Percentiles rank a stretch among this genome's conserved stretches.
phyloP scores from a whole-genome alignment of 2,888 invertebrate genomes.

The Crepidodera aurea region DNA sequence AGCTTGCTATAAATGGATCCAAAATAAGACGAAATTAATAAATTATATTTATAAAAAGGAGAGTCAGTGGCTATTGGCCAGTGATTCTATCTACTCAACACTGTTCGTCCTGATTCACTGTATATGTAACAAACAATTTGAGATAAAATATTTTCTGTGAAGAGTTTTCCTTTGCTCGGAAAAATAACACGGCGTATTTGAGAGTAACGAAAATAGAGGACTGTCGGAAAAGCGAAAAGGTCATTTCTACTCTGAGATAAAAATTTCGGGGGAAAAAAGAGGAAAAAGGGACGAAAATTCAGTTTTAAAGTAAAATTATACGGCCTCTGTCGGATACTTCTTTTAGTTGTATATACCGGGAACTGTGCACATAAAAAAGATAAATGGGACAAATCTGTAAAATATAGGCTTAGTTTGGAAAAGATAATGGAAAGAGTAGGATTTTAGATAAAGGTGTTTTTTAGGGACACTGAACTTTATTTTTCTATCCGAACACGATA shows the following conservation, averaged over 20 bases:
- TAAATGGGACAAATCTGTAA: slow-evolving; percentile 3
- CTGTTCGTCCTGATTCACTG: no score
- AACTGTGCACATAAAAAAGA: slow-evolving; percentile 4
- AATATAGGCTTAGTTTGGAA: slow-evolving; percentile 12
- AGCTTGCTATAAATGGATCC: no score
- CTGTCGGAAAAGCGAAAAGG: neutral
- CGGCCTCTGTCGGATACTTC: slow-evolving; percentile 4
- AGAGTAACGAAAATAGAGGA: neutral
- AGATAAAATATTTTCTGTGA: neutral
- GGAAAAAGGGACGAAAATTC: slow-evolving; percentile 4
- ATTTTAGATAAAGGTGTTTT: slow-evolving; percentile 12
- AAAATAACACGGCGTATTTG: neutral
- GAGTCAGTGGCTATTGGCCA: no score
- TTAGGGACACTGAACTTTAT: neutral
- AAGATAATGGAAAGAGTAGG: slow-evolving; percentile 2
- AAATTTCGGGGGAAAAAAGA: neutral
- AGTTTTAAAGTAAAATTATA: slow-evolving; percentile 12
- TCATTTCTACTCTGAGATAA: slow-evolving; percentile 7
- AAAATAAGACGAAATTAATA: no score
- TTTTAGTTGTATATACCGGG: slow-evolving; percentile 4
- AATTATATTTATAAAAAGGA: no score
- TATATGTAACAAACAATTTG: neutral
- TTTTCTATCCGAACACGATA: neutral
- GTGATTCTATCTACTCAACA: no score
- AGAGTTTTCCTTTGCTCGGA: neutral